Evolutionary conservation across 2,797 vertebrate species (phyloP), one percentile per base, ranked within the genome.

Genomic region (Gadopsis bispinosus): DNA sequence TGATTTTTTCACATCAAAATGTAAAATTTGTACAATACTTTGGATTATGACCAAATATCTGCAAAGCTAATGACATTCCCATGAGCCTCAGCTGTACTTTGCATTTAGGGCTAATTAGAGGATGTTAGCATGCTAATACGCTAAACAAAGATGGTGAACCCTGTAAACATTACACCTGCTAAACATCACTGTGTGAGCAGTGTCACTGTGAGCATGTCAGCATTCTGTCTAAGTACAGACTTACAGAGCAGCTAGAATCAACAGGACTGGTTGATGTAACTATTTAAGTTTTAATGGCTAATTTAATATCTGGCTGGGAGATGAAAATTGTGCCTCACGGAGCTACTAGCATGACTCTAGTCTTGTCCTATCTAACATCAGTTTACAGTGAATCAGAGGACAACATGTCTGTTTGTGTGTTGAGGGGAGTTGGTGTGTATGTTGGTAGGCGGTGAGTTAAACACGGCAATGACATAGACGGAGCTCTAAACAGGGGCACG

Each of bases 361-460:
- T 51, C 50, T 14, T 63, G 67, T 73, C 33, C 45, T 17, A 50
- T 63, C 47, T 41, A 47, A 22, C 48, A 45, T 82, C 62, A 70
- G 55, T 20, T 31, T 53, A 55, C 45, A 73, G 60, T 62, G 64
- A 69, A 41, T 83, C 68, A 74, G 74, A 55, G 54, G 62, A 61
- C 54, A 64, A 47, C 26, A 3, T 47, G 64, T 65, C 35, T 81
- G 78, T 84, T 68, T 74, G 33, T 66, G 69, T 56, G 78, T 22
- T 47, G 65, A 56, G 66, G 56, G 51, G 67, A 60, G 54, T 37
- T 37, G 69, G 14, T 72, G 79, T 82, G 61, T 66, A 14, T 70
- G 69, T 79, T 67, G 58, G 73, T 82, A 79, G 79, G 85, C 80
- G 75, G 72, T 69, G 65, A 77, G 43, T 63, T 75, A 50, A 79